phyloP scores from a whole-genome alignment of 2,888 invertebrate genomes.

The Eupithecia subfuscata region DNA sequence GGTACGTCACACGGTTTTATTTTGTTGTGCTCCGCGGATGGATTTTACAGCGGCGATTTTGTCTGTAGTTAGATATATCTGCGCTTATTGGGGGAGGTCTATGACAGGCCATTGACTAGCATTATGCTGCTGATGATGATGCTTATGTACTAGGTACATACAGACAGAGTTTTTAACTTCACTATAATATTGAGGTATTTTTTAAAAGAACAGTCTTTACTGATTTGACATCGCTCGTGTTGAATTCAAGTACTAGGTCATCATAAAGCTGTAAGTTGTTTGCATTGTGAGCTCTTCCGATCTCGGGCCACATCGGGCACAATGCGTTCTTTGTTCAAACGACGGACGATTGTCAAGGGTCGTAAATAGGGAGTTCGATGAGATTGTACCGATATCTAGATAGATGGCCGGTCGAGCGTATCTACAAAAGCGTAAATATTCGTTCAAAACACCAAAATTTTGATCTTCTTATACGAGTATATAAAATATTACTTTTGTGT shows the following conservation, averaged over 20 bases:
- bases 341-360: constrained; percentile 13
- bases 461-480: too few relatives aligned
- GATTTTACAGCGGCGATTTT: neutral
- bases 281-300: constrained; percentile 27
- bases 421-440: neutral
- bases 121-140: neutral
- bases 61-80: neutral
- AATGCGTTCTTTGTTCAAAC: constrained; percentile 28
- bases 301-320: constrained; percentile 18
- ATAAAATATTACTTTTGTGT: too few relatives aligned
- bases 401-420: neutral
- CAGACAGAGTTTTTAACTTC: neutral
- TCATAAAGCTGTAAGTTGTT: constrained; percentile 36
- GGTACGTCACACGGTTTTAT: neutral
- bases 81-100: neutral
- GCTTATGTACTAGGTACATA: neutral
- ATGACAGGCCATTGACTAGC: neutral
- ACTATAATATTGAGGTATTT: neutral
- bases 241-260: constrained; percentile 43
- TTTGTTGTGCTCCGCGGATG: neutral
- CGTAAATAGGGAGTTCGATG: neutral
- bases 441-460: too few relatives aligned
- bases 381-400: neutral
- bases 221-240: too few relatives aligned
- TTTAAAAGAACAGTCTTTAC: neutral